Evolutionary conservation across 2,797 vertebrate species (phyloP).

Genomic region (Micromesistius poutassou): DNA sequence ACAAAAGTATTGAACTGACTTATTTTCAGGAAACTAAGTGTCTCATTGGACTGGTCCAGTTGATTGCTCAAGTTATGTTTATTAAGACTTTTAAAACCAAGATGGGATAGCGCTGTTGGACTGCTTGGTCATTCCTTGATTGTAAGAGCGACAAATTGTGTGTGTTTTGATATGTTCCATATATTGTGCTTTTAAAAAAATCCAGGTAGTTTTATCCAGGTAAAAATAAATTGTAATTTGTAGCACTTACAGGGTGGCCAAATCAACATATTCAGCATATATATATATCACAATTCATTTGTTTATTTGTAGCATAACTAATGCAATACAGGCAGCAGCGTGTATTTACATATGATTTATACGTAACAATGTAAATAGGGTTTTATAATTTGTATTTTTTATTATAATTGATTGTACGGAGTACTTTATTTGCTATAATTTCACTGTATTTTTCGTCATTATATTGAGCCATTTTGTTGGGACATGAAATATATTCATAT

Average conservation of each 20-base stretch:
- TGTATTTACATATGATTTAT: conserved; percentile 21
- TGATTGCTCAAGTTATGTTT: conserved; percentile 33
- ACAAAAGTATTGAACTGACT: conserved; percentile 31
- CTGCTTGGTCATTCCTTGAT: conserved; percentile 51
- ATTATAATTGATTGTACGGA: conserved; percentile 15
- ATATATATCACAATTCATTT: conserved; percentile 37
- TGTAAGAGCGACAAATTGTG: conserved; percentile 43
- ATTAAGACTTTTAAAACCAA: conserved; percentile 32
- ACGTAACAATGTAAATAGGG: conserved; percentile 53
- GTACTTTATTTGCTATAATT: background rate
- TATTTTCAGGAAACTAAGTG: conserved; percentile 63
- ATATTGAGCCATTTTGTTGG: conserved; percentile 2
- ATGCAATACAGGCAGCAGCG: conserved; percentile 55
- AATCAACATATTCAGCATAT: conserved; percentile 53
- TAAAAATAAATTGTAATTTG: conserved; percentile 73
- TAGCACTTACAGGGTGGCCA: conserved; percentile 76
- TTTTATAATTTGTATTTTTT: conserved; percentile 30
- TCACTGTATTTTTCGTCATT: background rate
- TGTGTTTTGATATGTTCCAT: conserved; percentile 49
- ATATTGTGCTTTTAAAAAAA: conserved; percentile 63
- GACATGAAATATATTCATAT: background rate
- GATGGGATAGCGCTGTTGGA: conserved; percentile 35
- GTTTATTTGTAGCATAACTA: conserved; percentile 54
- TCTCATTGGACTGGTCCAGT: conserved; percentile 52
- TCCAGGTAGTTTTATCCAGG: conserved; percentile 81